These are phyloP conservation scores for Acrobasis repandana DNA, from an alignment of 2,888 invertebrate genomes.

Conservation along the genomic window DNA sequence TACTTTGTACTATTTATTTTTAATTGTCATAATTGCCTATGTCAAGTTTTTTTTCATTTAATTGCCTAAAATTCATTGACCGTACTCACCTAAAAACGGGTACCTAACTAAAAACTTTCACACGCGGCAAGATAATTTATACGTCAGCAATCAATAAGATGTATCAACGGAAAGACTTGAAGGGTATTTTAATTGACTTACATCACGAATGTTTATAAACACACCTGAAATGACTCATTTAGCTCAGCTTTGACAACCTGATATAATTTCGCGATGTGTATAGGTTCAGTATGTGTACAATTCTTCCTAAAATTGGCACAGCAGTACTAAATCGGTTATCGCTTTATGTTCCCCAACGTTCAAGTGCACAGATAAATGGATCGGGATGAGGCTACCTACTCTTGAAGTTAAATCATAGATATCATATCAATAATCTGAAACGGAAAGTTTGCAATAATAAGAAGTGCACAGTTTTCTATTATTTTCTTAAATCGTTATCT, in stretches of 20 bases:
- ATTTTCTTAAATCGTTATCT: too few species aligned
- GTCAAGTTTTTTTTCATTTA: too few species aligned
- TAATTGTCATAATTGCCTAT: too few species aligned
- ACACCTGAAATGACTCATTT: constrained; percentile 19
- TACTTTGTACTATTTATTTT: too few species aligned
- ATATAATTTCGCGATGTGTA: background rate
- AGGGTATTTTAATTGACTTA: constrained; percentile 34
- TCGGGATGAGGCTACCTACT: too few species aligned
- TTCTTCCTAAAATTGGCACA: background rate
- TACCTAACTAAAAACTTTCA: constrained; percentile 6
- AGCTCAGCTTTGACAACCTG: background rate
- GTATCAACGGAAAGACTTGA: constrained; percentile 32
- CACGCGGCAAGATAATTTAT: constrained; percentile 10
- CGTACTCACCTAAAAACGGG: too few species aligned
- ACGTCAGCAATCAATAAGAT: constrained; percentile 28
- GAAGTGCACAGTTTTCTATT: too few species aligned
- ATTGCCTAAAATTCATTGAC: too few species aligned
- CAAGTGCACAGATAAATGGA: background rate
- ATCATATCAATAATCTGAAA: constrained; percentile 11
- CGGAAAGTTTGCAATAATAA: constrained; percentile 17
- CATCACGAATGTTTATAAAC: constrained; percentile 41
- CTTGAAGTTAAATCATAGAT: background rate
- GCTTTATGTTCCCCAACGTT: background rate
- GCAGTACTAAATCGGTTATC: constrained; percentile 4
- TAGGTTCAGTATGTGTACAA: background rate